phyloP scores from a whole-genome alignment of 30 jellyfish, hydroid and myxozoan genomes.

The Hydractinia symbiolongicarpus region DNA sequence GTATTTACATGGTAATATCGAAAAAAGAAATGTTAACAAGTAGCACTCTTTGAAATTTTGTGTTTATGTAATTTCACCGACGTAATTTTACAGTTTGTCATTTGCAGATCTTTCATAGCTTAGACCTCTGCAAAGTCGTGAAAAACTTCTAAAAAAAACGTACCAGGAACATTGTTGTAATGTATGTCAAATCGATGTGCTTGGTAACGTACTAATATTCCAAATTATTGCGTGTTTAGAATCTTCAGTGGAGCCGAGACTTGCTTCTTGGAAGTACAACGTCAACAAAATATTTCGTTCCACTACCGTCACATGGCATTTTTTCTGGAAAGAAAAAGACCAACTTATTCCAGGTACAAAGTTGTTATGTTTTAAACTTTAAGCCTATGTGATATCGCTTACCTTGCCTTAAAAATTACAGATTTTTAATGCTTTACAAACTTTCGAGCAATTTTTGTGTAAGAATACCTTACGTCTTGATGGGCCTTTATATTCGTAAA shows the following conservation, averaged over 20 bases:
- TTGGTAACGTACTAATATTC: too few species aligned
- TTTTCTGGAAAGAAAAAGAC: constrained; percentile 81
- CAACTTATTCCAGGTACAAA: constrained; percentile 64
- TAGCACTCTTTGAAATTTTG: too few species aligned
- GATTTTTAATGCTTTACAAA: neutral
- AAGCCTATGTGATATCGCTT: neutral
- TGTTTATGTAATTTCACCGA: too few species aligned
- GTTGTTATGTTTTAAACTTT: neutral
- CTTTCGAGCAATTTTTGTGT: neutral
- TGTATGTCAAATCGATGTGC: too few species aligned
- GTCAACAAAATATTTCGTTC: constrained; percentile 7
- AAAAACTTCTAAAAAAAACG: too few species aligned
- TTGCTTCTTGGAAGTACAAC: constrained; percentile 54
- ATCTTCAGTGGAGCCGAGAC: constrained; percentile 52
- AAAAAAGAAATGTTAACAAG: too few species aligned
- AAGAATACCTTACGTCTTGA: neutral
- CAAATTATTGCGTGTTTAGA: constrained; percentile 24
- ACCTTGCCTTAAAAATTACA: neutral
- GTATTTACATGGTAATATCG: too few species aligned
- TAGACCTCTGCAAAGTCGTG: too few species aligned
- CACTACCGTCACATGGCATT: constrained; percentile 66
- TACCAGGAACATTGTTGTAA: too few species aligned
- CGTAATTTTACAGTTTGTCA: too few species aligned
- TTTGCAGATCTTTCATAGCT: too few species aligned
- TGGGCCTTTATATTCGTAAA: neutral